Evolutionary conservation across 2,888 invertebrate genomes (phyloP), one percentile per base, ranked within the genome.

Genomic region (Torymus aiolomorphi): DNA sequence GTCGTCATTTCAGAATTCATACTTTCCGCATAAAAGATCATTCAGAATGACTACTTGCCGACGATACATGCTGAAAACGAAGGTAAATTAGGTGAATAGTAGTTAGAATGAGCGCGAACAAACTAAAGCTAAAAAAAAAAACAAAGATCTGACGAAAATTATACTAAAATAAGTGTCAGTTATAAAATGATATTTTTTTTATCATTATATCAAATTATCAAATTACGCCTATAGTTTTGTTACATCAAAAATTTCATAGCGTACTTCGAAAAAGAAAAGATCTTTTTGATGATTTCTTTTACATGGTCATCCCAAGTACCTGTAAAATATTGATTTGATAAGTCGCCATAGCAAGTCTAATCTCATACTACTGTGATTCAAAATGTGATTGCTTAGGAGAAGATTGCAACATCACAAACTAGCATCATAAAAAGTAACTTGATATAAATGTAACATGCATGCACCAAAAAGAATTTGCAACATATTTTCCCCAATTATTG

Each of bases 1-100:
- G 98, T 89, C 92, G 94, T 82, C 97, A 98, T 91, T 98, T 98
- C 91, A 94, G 95, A 87, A 97, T 98, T 86, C 92, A 95, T 86
- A 97, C 97, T 91, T 98, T 98, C 92, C 91, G 91, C 71, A 92
- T 94, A 85, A 91, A 92, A 85, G 90, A 91, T 83, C 89, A 91
- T 80, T 88, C 89, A 82, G 92, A 92, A 89, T 92, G 92, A 92
- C 92, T 91, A 88, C 90, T 92, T 89, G 92, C 91, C 88, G 92
- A 91, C 91, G 91, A 90, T 91, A 89, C 91, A 88, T 92, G 91
- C 87, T 91, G 89, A 88, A 86, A 88, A 87, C 84, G 86, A 87
- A 88, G 86, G 84, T 81, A 82, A 73, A 52, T 62, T 72, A 82
- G 66, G 66, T 61, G 51, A 31, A 61, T 71, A 62, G 69, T 80